A percentile compares a stretch with the other conserved stretches of the same genome.
Conservation (phyloP, 2,888 invertebrate genomes). For the Adelphocoris suturalis region DNA sequence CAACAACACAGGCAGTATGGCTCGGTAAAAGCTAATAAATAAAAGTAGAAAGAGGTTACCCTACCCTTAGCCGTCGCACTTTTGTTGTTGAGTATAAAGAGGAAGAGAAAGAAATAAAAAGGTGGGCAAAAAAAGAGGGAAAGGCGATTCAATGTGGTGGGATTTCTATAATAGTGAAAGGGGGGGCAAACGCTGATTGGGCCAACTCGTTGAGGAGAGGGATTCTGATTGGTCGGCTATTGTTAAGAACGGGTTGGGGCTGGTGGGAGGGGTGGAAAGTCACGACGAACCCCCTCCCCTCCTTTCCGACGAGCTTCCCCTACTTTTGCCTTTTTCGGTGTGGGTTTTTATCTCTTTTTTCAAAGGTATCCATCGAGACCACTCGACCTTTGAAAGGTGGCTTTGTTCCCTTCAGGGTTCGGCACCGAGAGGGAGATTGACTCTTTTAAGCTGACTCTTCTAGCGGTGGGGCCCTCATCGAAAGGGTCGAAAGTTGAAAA, state of each 20-base stretch:
- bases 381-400: too few species aligned
- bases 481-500: too few species aligned
- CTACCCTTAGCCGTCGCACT: not conserved
- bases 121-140: not conserved
- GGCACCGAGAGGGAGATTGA: too few species aligned
- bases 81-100: conserved; percentile 3
- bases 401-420: too few species aligned
- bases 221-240: conserved; percentile 36
- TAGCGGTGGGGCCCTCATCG: too few species aligned
- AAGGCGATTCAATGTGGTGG: conserved; percentile 32
- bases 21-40: conserved; percentile 27
- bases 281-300: too few species aligned
- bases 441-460: too few species aligned
- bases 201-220: conserved; percentile 26
- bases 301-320: too few species aligned
- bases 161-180: conserved; percentile 10
- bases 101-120: not conserved
- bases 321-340: too few species aligned
- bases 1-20: conserved; percentile 3
- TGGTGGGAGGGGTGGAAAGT: not conserved
- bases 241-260: not conserved
- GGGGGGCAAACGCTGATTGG: not conserved
- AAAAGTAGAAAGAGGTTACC: conserved; percentile 2
- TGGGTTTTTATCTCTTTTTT: too few species aligned
- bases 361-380: too few species aligned